phyloP scores from a whole-genome alignment of 2,113 vertebrate genomes.

The Oophaga pumilio region DNA sequence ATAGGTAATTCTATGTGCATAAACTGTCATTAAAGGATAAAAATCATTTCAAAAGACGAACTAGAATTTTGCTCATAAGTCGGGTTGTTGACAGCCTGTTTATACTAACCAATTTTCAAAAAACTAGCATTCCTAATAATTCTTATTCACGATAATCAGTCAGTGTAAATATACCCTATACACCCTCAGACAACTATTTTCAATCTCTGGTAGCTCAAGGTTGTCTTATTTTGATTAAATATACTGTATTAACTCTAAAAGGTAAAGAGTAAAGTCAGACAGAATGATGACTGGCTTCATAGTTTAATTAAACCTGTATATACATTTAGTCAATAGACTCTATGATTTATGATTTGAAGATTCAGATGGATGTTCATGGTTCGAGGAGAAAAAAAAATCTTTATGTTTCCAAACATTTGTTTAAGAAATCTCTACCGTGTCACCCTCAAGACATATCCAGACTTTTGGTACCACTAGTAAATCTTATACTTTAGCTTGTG shows the following conservation, averaged over 20 bases:
- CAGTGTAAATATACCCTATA: no score
- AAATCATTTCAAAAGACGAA: no score
- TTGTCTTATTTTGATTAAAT: background rate
- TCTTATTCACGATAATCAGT: no score
- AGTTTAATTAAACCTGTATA: background rate
- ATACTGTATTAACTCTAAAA: background rate
- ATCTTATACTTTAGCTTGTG: conserved; percentile 26
- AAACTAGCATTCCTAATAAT: no score
- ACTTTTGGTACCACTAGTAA: conserved; percentile 46
- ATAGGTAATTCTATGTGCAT: no score
- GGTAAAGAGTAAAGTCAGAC: background rate
- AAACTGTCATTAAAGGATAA: no score
- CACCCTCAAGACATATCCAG: conserved; percentile 7
- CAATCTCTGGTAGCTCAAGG: background rate
- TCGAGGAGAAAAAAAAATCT: background rate
- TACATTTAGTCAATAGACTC: background rate
- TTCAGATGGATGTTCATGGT: background rate
- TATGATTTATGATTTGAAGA: background rate
- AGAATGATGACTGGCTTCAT: background rate
- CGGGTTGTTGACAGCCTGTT: no score
- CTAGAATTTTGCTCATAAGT: no score
- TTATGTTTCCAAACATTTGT: conserved; percentile 3
- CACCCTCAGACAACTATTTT: background rate
- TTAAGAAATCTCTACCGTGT: conserved; percentile 1
- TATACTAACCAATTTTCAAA: no score